phyloP scores from a whole-genome alignment of 2,797 vertebrate species.

The Sebastes variabilis region DNA sequence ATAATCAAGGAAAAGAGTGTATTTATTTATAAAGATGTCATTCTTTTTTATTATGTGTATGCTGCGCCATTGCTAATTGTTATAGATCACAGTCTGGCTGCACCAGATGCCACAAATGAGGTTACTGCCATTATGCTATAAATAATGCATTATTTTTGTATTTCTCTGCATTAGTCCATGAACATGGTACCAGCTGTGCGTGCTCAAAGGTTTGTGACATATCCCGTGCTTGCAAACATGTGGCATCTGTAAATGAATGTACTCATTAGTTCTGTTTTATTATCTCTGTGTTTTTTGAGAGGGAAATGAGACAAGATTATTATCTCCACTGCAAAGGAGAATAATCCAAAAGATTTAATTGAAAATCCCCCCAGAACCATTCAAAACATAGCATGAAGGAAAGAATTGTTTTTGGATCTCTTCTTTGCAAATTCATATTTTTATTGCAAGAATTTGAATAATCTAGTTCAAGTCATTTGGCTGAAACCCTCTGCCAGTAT shows the following conservation, averaged over 20 bases:
- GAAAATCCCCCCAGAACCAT: not conserved
- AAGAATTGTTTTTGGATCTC: not conserved
- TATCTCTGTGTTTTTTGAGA: not conserved
- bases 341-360: not conserved
- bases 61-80: not conserved
- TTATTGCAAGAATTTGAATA: not conserved
- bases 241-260: not conserved
- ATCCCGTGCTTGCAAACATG: not conserved
- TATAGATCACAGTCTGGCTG: not conserved
- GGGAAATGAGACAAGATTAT: constrained; percentile 8
- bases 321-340: not conserved
- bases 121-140: not conserved
- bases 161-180: not conserved
- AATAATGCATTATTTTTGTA: not conserved
- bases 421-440: not conserved
- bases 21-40: not conserved
- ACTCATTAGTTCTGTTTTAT: not conserved
- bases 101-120: not conserved
- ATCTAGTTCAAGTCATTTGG: constrained; percentile 18
- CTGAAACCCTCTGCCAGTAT: not conserved
- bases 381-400: not conserved
- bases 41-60: not conserved
- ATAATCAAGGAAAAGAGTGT: not conserved
- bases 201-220: not conserved
- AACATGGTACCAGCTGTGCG: not conserved